Percentiles rank a stretch among this genome's conserved stretches.
phyloP scores from a whole-genome alignment of 1,140 invertebrate species.

The Antheraea mylitta region DNA sequence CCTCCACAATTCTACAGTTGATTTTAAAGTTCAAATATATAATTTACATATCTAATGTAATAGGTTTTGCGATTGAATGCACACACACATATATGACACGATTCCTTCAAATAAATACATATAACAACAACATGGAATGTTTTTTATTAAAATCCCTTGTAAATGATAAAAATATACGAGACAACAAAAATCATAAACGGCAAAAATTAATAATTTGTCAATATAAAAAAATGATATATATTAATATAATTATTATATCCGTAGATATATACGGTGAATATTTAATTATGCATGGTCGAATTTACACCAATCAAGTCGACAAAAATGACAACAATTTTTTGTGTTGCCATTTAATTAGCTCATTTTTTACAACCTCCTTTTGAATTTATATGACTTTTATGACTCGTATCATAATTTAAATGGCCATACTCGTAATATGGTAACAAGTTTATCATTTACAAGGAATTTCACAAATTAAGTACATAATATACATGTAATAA shows the following conservation, averaged over 20 bases:
- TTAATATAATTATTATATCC: no score
- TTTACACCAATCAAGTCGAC: no score
- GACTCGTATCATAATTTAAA: not conserved
- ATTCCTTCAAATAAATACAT: not conserved
- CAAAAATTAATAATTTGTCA: no score
- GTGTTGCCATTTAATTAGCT: no score
- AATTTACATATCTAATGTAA: slow-evolving; percentile 48
- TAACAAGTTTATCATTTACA: slow-evolving; percentile 47
- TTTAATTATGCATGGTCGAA: no score
- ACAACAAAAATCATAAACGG: no score
- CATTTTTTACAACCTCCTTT: no score
- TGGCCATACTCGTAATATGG: not conserved
- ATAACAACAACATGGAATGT: slow-evolving; percentile 1
- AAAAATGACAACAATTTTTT: no score
- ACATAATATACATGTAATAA: slow-evolving; percentile 2
- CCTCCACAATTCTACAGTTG: slow-evolving; percentile 60
- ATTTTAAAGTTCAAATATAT: slow-evolving; percentile 29
- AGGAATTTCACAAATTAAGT: slow-evolving; percentile 42
- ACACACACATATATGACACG: slow-evolving; percentile 35
- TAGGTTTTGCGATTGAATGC: slow-evolving; percentile 42
- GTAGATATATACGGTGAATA: no score
- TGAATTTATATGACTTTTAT: no score
- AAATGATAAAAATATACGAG: not conserved
- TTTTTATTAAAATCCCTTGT: not conserved
- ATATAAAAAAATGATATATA: no score